A percentile compares a stretch with the other conserved stretches of the same genome.
phyloP scores from a whole-genome alignment of 2,113 vertebrate genomes.

The Nematolebias whitei region DNA sequence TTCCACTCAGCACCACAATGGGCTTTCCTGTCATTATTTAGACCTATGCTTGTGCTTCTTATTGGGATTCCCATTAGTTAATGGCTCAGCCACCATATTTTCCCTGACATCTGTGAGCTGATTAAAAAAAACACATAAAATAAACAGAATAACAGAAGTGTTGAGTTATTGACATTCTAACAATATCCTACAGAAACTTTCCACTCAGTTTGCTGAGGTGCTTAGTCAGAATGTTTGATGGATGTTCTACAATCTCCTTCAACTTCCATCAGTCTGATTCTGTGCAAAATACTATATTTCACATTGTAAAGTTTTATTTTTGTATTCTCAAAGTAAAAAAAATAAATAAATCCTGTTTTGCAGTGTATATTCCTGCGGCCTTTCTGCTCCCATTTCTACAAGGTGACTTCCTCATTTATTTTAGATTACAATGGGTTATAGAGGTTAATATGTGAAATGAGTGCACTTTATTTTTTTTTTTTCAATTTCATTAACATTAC shows the following conservation, averaged over 20 bases:
- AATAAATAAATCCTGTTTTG: constrained; percentile 5
- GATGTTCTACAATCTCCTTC: constrained; percentile 17
- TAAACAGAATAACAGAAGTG: constrained; percentile 34
- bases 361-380: constrained; percentile 12
- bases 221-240: constrained; percentile 41
- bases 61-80: constrained; percentile 64
- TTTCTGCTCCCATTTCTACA: constrained; percentile 43
- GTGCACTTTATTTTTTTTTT: constrained; percentile 9
- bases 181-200: constrained; percentile 44
- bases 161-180: constrained; percentile 58
- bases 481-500: neutral
- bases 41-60: constrained; percentile 31
- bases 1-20: constrained; percentile 37
- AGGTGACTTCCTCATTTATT: constrained; percentile 65
- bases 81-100: constrained; percentile 44
- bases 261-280: constrained; percentile 22
- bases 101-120: constrained; percentile 44
- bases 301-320: constrained; percentile 35
- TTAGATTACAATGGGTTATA: constrained; percentile 40
- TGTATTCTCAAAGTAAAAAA: constrained; percentile 41
- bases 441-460: constrained; percentile 42
- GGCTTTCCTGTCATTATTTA: constrained; percentile 62
- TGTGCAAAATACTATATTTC: constrained; percentile 48
- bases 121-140: constrained; percentile 15
- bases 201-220: constrained; percentile 20